phyloP scores from a whole-genome alignment of 2,888 invertebrate species.

The Amiota mariae region DNA sequence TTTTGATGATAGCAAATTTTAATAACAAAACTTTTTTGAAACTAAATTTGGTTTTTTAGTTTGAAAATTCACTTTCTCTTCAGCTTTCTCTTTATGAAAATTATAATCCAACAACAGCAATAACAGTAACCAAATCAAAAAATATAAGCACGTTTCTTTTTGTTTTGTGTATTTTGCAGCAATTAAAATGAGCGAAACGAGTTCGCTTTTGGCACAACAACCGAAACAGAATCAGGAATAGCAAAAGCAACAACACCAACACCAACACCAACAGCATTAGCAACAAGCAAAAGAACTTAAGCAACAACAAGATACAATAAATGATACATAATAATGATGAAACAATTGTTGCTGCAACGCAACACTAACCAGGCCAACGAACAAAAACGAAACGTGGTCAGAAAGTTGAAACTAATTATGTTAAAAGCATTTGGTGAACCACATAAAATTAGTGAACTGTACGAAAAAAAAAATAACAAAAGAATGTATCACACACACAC shows the following conservation, averaged over 20 bases:
- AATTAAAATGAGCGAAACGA: slow-evolving; percentile 14
- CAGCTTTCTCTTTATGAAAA: background rate
- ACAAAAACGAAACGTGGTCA: slow-evolving; percentile 71
- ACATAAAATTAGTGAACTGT: slow-evolving; percentile 53
- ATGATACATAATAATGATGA: slow-evolving; percentile 12
- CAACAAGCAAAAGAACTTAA: background rate
- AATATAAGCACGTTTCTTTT: slow-evolving; percentile 18
- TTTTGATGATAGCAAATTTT: too few species aligned
- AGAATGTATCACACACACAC: too few species aligned
- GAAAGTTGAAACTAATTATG: slow-evolving; percentile 73
- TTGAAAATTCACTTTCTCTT: background rate
- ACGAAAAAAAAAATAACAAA: slow-evolving; percentile 2
- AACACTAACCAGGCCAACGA: slow-evolving; percentile 70
- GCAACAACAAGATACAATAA: slow-evolving; percentile 3
- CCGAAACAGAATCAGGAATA: background rate
- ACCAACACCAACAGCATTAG: too few species aligned
- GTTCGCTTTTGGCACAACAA: background rate
- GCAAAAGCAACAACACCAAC: background rate
- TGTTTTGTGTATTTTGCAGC: background rate
- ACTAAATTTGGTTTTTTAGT: too few species aligned
- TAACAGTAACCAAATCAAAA: background rate
- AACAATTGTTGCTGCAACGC: slow-evolving; percentile 58
- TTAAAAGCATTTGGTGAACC: slow-evolving; percentile 69
- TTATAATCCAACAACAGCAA: background rate
- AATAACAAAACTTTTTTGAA: too few species aligned